Percentiles rank a stretch among this genome's conserved stretches.
Conservation (phyloP, 2,113 vertebrate genomes). For the Halcyon malimbica region DNA sequence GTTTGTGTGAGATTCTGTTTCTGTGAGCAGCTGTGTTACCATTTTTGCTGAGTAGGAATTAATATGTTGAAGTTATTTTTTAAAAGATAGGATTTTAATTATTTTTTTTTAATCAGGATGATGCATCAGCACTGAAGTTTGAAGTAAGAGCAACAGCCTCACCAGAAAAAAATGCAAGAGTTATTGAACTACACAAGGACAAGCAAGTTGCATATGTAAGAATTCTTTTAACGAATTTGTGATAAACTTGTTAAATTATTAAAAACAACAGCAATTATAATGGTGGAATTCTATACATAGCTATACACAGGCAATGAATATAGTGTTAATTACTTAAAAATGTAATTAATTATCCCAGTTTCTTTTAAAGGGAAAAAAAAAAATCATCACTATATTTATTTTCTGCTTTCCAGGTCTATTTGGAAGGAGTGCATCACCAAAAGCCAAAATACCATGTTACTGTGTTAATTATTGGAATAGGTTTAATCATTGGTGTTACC, state of each 20-base stretch:
- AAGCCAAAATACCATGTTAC: constrained; percentile 79
- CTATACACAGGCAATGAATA: background rate
- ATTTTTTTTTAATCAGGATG: constrained; percentile 80
- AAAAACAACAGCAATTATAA: background rate
- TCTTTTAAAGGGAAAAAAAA: background rate
- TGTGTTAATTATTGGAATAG: constrained; percentile 79
- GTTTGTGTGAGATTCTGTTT: constrained; percentile 7
- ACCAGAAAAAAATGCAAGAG: constrained; percentile 74
- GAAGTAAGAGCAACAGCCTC: constrained; percentile 78
- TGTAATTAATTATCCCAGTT: background rate
- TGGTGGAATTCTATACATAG: background rate
- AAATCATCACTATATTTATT: background rate
- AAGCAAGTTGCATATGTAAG: constrained; percentile 77
- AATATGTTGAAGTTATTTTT: background rate
- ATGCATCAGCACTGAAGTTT: constrained; percentile 79
- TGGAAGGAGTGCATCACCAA: constrained; percentile 87
- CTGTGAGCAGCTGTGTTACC: constrained; percentile 13
- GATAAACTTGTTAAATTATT: background rate
- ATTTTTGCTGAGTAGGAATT: background rate
- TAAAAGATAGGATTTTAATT: background rate
- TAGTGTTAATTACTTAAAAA: background rate
- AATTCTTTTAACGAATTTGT: background rate
- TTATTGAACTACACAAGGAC: constrained; percentile 76
- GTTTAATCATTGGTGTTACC: constrained; percentile 82
- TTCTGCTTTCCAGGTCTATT: constrained; percentile 77